Conservation (phyloP, 2,113 vertebrate genomes). For the Pontoporia blainvillei region DNA sequence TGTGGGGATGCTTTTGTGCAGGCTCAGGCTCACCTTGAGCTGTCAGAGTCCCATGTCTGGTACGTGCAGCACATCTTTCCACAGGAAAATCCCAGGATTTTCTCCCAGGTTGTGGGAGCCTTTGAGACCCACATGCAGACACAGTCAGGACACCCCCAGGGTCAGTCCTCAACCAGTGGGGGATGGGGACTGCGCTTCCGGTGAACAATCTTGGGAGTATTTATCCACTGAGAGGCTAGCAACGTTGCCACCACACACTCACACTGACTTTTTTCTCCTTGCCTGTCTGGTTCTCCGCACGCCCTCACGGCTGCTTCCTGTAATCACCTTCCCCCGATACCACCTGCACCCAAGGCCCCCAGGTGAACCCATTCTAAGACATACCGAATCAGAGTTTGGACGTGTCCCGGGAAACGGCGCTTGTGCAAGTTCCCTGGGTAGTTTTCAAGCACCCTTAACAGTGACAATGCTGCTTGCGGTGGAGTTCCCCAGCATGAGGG, state of each 20-base stretch:
- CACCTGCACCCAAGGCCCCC: too few relatives aligned
- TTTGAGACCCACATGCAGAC: not conserved
- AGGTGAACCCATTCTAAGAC: not conserved
- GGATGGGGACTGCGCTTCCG: not conserved
- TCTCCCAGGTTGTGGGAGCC: not conserved
- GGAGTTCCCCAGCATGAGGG: not conserved
- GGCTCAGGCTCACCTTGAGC: not conserved
- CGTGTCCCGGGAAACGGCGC: not conserved
- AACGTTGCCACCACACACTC: too few relatives aligned
- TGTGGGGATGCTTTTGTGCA: too few relatives aligned
- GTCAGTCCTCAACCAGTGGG: fast-evolving
- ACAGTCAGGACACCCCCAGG: not conserved
- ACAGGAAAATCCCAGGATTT: not conserved
- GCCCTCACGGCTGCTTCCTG: not conserved
- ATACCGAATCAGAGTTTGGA: not conserved
- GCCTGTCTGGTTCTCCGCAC: not conserved
- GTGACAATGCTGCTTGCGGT: not conserved
- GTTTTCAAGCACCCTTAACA: not conserved
- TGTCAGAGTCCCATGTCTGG: fast-evolving
- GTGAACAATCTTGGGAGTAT: not conserved
- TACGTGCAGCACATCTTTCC: not conserved
- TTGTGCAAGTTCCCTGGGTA: not conserved
- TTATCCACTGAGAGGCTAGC: not conserved
- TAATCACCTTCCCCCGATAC: not conserved
- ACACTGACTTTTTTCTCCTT: not conserved